These are phyloP conservation scores for Megathymus violae DNA, from an alignment of 1,140 invertebrate species.

Conservation along the genomic window DNA sequence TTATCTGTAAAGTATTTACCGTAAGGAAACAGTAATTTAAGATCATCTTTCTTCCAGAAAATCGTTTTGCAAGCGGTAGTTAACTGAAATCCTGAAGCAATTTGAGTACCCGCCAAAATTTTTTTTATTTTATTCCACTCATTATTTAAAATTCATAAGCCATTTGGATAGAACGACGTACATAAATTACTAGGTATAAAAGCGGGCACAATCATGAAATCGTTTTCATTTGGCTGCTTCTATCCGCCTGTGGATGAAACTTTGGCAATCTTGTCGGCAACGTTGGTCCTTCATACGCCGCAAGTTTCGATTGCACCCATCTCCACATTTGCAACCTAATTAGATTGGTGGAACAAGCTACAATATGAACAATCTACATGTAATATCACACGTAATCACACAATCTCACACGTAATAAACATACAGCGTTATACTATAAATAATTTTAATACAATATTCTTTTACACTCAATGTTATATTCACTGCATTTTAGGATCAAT, in stretches of 20 bases:
- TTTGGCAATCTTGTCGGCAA: constrained; percentile 58
- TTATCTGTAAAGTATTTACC: constrained; percentile 5
- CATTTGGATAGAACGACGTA: constrained; percentile 24
- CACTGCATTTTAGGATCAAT: too few species aligned
- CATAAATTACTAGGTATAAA: constrained; percentile 29
- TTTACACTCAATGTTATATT: too few species aligned
- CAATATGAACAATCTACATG: background rate
- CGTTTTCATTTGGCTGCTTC: constrained; percentile 26
- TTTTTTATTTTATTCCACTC: constrained; percentile 45
- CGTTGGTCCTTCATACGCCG: constrained; percentile 48
- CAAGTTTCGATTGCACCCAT: constrained; percentile 61
- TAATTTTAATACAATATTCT: too few species aligned
- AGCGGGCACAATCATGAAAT: constrained; percentile 17
- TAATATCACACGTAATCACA: too few species aligned
- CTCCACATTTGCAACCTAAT: constrained; percentile 57
- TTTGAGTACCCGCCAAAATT: constrained; percentile 52
- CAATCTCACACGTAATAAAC: too few species aligned
- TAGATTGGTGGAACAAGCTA: constrained; percentile 47
- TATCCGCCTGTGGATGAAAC: constrained; percentile 42
- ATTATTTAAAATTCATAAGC: constrained; percentile 45
- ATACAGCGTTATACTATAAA: too few species aligned
- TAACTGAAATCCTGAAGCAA: constrained; percentile 46
- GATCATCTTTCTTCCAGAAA: constrained; percentile 8
- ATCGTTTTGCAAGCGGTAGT: constrained; percentile 40
- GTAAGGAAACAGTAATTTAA: background rate